Base-by-base conservation (phyloP, 2,797 vertebrate species). In the Micromesistius poutassou region DNA sequence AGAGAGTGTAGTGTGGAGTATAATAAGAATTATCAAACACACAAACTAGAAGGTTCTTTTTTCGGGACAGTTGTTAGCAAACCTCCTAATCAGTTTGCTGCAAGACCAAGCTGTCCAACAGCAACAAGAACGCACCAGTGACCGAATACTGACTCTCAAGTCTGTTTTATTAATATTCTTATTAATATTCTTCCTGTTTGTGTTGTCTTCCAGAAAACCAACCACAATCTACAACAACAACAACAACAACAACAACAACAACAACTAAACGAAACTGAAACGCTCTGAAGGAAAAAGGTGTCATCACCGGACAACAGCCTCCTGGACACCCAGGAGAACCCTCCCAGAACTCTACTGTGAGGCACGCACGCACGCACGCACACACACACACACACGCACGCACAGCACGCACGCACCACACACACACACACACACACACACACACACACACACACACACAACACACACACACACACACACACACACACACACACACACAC, bases 341-440 rank as follows among this genome's bases (percentile, higher is more conserved):
- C 91, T 79, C 85, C 85, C 85, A 84, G 78, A 76, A 89, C 88
- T 81, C 86, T 79, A 82, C 91, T 86, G 91, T 91, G 88, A 92
- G 92, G 92, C n/a, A 35, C 30, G 66, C 9, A 35, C 22, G 30
- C 62, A 5, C 33, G 36, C n/a, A 30, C 76, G 14, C 76, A 35
- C 73, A 72, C 73, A 73, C 76, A 76, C 72, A 50, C n/a, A 30
- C 76, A 19, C 55, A 74, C 71, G 76, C 31, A 74, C 46, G 13
- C 50, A 33, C 42, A 10, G 66, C 33, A 77, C 79, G 80, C 13
- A 4, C 75, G 83, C 75, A 85, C 79, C 46, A 22, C 46, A 55
- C 46, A 22, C 46, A 55, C 46, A 22, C 13, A 5, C 75, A 83
- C 75, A 85, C 79, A 77, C 36, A 36, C 36, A 8, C 8, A 36